Evolutionary conservation across 2,888 invertebrate species (phyloP).

Genomic region (Nomada fabriciana): DNA sequence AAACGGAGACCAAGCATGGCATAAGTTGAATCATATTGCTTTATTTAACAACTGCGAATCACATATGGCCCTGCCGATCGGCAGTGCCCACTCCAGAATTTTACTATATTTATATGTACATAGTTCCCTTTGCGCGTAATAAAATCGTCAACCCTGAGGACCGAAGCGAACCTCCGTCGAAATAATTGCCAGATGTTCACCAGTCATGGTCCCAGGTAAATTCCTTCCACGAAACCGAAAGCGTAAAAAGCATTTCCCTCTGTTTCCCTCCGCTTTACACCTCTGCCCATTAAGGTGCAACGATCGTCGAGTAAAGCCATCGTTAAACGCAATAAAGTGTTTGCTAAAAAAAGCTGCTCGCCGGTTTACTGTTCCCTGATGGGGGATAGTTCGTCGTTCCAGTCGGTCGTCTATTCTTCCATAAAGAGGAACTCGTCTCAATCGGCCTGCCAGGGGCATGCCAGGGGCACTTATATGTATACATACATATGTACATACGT

Average conservation of each 20-base stretch:
- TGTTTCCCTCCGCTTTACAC: not conserved
- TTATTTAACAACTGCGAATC: no score
- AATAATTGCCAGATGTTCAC: no score
- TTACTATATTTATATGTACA: no score
- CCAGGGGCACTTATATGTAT: slow-evolving; percentile 27
- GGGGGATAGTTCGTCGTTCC: slow-evolving; percentile 21
- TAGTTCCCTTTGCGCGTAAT: no score
- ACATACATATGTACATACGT: not conserved
- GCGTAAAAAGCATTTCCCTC: not conserved
- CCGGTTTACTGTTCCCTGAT: slow-evolving; percentile 3
- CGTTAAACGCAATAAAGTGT: not conserved
- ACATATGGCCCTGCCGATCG: no score
- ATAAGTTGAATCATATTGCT: no score
- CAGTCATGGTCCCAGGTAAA: no score
- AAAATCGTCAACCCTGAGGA: no score
- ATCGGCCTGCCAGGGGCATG: slow-evolving; percentile 35
- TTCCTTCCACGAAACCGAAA: not conserved
- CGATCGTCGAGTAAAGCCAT: not conserved
- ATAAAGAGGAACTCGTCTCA: slow-evolving; percentile 51
- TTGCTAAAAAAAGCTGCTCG: not conserved
- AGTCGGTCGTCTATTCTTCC: slow-evolving; percentile 52
- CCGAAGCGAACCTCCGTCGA: no score
- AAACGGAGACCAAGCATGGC: no score
- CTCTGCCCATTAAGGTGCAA: not conserved
- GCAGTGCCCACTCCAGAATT: no score